Conservation (phyloP, 2,888 invertebrate species). For the Hypercompe scribonia region DNA sequence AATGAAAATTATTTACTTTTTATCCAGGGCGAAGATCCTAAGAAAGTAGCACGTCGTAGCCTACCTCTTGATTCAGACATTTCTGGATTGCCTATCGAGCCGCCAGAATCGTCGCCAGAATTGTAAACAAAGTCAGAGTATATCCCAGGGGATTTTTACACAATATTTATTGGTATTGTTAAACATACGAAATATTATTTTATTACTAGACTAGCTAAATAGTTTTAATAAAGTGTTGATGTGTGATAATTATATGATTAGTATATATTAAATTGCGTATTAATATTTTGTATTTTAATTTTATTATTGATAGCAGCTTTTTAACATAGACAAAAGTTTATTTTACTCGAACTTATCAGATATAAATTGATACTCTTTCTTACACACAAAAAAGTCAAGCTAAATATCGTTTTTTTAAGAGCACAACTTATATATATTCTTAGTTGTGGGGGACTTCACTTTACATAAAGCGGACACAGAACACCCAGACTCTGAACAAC, state of each 20-base stretch:
- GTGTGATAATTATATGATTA: neutral
- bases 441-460: too few relatives aligned
- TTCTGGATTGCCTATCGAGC: neutral
- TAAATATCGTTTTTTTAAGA: too few relatives aligned
- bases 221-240: neutral
- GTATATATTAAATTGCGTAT: neutral
- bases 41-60: neutral
- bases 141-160: neutral
- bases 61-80: neutral
- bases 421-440: too few relatives aligned
- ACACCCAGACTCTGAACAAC: too few relatives aligned
- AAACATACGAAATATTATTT: neutral
- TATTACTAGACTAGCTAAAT: neutral
- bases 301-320: too few relatives aligned
- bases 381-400: too few relatives aligned
- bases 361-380: too few relatives aligned
- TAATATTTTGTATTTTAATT: neutral
- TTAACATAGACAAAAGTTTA: too few relatives aligned
- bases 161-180: neutral
- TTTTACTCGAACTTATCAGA: too few relatives aligned
- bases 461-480: too few relatives aligned
- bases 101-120: neutral
- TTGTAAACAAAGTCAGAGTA: neutral
- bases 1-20: neutral
- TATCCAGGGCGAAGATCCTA: slow-evolving; percentile 28